A percentile compares a stretch with the other conserved stretches of the same genome.
Evolutionary conservation across 2,113 vertebrate species (phyloP).

Genomic region (Plecotus auritus): DNA sequence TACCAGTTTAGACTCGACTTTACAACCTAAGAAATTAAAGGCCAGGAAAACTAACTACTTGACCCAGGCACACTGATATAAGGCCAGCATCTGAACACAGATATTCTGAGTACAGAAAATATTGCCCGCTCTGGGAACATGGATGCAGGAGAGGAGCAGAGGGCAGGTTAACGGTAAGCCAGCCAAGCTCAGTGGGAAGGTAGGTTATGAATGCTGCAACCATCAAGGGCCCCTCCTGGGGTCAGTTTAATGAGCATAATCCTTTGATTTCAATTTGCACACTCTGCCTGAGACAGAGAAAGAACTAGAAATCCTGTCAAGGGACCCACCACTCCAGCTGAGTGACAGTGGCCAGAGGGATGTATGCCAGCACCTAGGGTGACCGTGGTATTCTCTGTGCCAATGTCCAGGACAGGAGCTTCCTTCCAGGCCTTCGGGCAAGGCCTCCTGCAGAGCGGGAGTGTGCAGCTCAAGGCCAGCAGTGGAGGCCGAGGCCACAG

Average conservation of each 20-base stretch:
- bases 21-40: slow-evolving; percentile 67
- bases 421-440: neutral
- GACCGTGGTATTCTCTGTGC: rapidly evolving
- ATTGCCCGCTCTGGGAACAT: neutral
- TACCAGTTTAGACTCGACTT: neutral
- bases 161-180: neutral
- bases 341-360: neutral
- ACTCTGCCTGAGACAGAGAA: neutral
- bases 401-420: neutral
- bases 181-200: neutral
- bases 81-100: neutral
- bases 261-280: neutral
- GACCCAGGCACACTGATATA: neutral
- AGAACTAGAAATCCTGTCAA: neutral
- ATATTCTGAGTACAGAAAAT: neutral
- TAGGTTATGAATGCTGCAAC: too few species aligned
- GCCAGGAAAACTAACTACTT: slow-evolving; percentile 13
- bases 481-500: neutral
- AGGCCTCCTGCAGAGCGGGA: neutral
- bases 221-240: neutral
- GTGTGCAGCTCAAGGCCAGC: neutral
- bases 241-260: slow-evolving; percentile 5
- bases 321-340: neutral
- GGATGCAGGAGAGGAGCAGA: neutral
- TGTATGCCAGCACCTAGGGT: neutral